These are phyloP conservation scores for Drosophila picticornis DNA, from an alignment of 2,888 invertebrate species.

Conservation along the genomic window DNA sequence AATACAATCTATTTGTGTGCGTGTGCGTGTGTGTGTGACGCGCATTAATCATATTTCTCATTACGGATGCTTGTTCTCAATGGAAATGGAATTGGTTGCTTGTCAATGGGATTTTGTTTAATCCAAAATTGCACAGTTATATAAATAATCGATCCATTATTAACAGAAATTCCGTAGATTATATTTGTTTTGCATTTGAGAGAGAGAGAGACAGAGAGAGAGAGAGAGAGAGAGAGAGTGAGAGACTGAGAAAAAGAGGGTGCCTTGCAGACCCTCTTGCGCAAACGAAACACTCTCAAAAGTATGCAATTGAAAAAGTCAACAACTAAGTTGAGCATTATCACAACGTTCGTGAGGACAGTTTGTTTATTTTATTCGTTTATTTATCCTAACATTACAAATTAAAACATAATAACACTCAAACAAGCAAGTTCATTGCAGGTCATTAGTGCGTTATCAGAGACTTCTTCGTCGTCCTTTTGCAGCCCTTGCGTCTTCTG, in stretches of 20 bases:
- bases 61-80: conserved; percentile 32
- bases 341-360: neutral
- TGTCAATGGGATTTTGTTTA: conserved; percentile 44
- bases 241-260: neutral
- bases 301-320: neutral
- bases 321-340: neutral
- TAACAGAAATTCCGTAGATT: conserved; percentile 24
- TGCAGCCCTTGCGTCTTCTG: neutral
- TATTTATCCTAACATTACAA: neutral
- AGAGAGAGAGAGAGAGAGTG: neutral
- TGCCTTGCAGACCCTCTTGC: neutral
- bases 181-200: conserved; percentile 21
- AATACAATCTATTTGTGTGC: neutral
- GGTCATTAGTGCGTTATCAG: neutral
- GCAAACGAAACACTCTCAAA: neutral
- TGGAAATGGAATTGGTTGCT: conserved; percentile 21
- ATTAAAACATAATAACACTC: neutral
- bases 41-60: conserved; percentile 62
- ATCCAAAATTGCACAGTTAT: conserved; percentile 40
- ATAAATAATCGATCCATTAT: conserved; percentile 54
- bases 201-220: no score
- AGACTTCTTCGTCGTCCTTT: neutral
- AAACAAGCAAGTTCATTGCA: neutral
- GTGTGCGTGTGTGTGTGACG: neutral
- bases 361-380: neutral